phyloP scores from a whole-genome alignment of 2,113 vertebrate genomes.

The Amblyopsis rosae region DNA sequence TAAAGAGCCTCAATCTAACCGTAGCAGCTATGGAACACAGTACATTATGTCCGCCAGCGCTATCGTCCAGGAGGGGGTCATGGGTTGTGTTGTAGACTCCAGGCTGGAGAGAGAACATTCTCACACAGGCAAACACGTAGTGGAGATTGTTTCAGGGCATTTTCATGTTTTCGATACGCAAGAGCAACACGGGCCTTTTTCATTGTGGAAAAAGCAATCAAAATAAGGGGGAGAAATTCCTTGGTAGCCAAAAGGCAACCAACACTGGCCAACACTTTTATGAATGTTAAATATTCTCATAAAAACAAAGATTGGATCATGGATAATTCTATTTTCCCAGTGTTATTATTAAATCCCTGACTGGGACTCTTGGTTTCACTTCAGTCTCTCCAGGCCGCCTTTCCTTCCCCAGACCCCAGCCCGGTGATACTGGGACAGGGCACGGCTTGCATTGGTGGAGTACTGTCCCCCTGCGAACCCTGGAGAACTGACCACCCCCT shows the following conservation, averaged over 20 bases:
- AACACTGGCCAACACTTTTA: too few species aligned
- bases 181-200: neutral
- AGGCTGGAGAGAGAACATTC: slow-evolving; percentile 9
- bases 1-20: slow-evolving; percentile 11
- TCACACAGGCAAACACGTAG: slow-evolving; percentile 16
- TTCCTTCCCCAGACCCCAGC: slow-evolving; percentile 20
- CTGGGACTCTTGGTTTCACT: neutral
- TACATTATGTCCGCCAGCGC: slow-evolving; percentile 23
- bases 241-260: neutral
- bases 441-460: slow-evolving; percentile 18
- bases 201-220: neutral
- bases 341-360: too few species aligned
- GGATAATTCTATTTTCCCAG: neutral
- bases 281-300: too few species aligned
- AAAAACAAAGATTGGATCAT: too few species aligned
- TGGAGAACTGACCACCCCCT: slow-evolving; percentile 13
- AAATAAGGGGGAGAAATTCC: neutral
- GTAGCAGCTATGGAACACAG: slow-evolving; percentile 15
- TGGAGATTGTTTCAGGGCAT: neutral
- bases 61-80: slow-evolving; percentile 36
- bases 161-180: neutral
- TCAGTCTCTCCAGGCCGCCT: slow-evolving; percentile 3
- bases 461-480: slow-evolving; percentile 52
- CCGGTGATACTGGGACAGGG: slow-evolving; percentile 15
- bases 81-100: neutral